These are phyloP conservation scores for Mobula birostris DNA, from an alignment of 2,113 vertebrate species.

Conservation along the genomic window DNA sequence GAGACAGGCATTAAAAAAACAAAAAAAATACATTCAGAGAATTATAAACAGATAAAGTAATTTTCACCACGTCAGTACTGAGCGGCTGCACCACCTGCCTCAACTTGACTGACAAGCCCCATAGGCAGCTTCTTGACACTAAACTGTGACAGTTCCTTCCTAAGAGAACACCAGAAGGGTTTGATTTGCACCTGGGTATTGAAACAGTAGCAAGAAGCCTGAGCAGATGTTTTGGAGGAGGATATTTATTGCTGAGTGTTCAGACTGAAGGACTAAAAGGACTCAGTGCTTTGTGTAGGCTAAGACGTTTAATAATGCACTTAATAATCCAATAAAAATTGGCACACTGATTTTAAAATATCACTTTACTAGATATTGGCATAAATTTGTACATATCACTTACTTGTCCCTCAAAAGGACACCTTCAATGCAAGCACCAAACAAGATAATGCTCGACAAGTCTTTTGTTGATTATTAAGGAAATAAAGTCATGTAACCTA, in stretches of 20 bases:
- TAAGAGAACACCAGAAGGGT: no score
- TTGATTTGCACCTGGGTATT: no score
- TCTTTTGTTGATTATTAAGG: slow-evolving; percentile 59
- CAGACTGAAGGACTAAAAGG: no score
- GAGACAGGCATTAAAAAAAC: not conserved
- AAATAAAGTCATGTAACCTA: slow-evolving; percentile 26
- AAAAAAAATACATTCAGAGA: not conserved
- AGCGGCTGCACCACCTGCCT: no score
- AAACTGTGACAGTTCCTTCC: no score
- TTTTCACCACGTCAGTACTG: no score
- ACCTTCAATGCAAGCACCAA: slow-evolving; percentile 91
- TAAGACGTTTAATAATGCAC: not conserved
- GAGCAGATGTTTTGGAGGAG: no score
- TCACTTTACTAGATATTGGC: not conserved
- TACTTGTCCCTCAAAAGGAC: slow-evolving; percentile 91
- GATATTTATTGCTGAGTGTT: no score
- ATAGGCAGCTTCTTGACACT: no score
- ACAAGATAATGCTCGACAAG: slow-evolving; percentile 77
- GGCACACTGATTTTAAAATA: not conserved
- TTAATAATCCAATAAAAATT: not conserved
- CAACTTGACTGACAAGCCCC: no score
- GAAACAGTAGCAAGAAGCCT: no score
- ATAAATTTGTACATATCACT: slow-evolving; percentile 41
- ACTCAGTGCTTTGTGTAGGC: not conserved
- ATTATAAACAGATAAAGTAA: no score